A percentile compares a stretch with the other conserved stretches of the same genome.
These are phyloP conservation scores for Palaemon carinicauda DNA, from an alignment of 1,140 invertebrate genomes.

Conservation along the genomic window DNA sequence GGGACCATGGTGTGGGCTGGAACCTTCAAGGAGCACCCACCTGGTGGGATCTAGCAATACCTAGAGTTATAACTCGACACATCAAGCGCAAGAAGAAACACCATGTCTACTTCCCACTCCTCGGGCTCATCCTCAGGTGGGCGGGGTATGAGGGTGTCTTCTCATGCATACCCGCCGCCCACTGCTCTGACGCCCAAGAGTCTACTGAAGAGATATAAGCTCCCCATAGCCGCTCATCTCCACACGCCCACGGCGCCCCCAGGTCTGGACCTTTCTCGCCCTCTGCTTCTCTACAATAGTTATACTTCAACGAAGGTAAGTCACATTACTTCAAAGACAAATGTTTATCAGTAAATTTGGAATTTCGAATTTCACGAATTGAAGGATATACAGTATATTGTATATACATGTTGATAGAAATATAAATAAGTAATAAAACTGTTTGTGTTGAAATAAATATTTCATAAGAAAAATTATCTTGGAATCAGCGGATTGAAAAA, in stretches of 20 bases:
- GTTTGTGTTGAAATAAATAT: too few species aligned
- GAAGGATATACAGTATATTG: too few species aligned
- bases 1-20: too few species aligned
- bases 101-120: slow-evolving; percentile 2
- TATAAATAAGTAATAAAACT: too few species aligned
- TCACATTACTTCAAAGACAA: not conserved
- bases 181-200: slow-evolving; percentile 39
- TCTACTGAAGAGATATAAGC: slow-evolving; percentile 31
- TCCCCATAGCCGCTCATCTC: slow-evolving; percentile 50
- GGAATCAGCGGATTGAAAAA: too few species aligned
- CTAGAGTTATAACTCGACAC: too few species aligned
- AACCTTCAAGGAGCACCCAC: too few species aligned
- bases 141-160: not conserved
- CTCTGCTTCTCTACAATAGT: slow-evolving; percentile 62
- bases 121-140: slow-evolving; percentile 28
- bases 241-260: slow-evolving; percentile 49
- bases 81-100: not conserved
- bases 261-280: slow-evolving; percentile 61
- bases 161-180: not conserved
- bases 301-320: slow-evolving; percentile 60
- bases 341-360: too few species aligned
- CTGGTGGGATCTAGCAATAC: too few species aligned
- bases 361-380: too few species aligned
- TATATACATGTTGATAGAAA: too few species aligned
- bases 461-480: too few species aligned